Conservation (phyloP, 2,797 vertebrate genomes). For the Sebastes cheni region DNA sequence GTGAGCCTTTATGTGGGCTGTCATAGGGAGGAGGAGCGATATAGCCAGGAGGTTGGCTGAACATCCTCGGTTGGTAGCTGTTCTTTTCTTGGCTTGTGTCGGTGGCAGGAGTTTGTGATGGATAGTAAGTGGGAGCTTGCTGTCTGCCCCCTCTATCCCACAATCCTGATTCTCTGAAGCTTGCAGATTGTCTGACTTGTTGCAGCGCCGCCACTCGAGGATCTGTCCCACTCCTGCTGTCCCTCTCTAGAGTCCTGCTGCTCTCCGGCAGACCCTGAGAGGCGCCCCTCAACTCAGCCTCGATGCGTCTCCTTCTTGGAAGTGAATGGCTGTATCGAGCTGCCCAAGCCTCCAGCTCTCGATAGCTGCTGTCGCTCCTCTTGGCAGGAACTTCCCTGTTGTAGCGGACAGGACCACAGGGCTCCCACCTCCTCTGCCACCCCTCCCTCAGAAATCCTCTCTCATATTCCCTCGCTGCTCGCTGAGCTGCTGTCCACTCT, state of each 20-base stretch:
- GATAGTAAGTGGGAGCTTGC: conserved; percentile 26
- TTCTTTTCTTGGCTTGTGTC: conserved; percentile 48
- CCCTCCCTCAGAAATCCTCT: conserved; percentile 61
- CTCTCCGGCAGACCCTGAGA: conserved; percentile 52
- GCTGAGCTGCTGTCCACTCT: conserved; percentile 62
- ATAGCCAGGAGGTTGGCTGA: conserved; percentile 79
- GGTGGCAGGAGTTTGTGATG: conserved; percentile 27
- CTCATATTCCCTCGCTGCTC: conserved; percentile 58
- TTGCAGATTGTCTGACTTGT: conserved; percentile 47
- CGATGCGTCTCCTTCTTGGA: conserved; percentile 71
- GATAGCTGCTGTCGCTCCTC: conserved; percentile 71
- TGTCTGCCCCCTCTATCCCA: conserved; percentile 57
- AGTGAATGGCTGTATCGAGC: conserved; percentile 78
- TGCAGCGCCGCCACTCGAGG: conserved; percentile 38
- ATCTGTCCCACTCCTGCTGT: conserved; percentile 41
- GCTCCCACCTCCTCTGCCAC: conserved; percentile 72
- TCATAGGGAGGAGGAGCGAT: conserved; percentile 81
- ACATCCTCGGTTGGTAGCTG: conserved; percentile 56
- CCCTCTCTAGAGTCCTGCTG: conserved; percentile 45
- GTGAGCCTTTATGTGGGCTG: conserved; percentile 54
- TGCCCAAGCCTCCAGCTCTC: conserved; percentile 79
- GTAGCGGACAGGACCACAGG: conserved; percentile 47
- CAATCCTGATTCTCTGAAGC: conserved; percentile 50
- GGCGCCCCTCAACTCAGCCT: conserved; percentile 64
- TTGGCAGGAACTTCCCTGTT: conserved; percentile 61